These are phyloP conservation scores for Acholoe squamosa DNA, from an alignment of 2,888 invertebrate genomes.

Conservation along the genomic window DNA sequence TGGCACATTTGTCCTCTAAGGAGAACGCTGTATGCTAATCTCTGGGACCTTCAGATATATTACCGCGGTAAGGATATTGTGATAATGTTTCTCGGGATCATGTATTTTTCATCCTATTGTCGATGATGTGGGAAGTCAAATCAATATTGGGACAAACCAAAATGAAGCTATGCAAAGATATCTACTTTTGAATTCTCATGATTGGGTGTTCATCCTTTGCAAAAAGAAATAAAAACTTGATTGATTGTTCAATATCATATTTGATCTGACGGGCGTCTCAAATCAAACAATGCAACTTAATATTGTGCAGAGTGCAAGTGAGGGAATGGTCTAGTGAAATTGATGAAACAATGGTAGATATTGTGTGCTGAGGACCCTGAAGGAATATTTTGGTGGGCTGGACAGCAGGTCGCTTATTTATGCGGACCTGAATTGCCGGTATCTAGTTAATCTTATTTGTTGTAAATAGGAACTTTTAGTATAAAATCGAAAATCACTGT, in stretches of 20 bases:
- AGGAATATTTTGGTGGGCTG: not conserved
- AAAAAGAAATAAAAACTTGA: not conserved
- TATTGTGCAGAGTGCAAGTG: not conserved
- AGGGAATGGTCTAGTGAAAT: not conserved
- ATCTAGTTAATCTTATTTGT: constrained; percentile 36
- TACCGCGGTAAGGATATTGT: not conserved
- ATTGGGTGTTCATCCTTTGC: not conserved
- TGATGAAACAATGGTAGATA: not conserved
- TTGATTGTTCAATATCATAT: not conserved
- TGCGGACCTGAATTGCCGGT: not conserved
- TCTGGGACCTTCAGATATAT: not conserved
- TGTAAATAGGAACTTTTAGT: constrained; percentile 28
- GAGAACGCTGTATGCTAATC: not conserved
- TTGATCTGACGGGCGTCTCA: not conserved
- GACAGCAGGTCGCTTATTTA: not conserved
- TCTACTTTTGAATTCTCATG: not conserved
- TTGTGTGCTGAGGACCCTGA: not conserved
- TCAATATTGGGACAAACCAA: not conserved
- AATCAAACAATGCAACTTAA: not conserved
- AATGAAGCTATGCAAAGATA: not conserved
- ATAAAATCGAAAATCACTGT: not conserved
- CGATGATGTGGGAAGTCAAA: not conserved
- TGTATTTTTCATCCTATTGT: not conserved
- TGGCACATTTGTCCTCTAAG: not conserved
- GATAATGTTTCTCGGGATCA: not conserved